These are phyloP conservation scores for Anoplophora glabripennis DNA, from an alignment of 1,140 invertebrate genomes.

Conservation along the genomic window DNA sequence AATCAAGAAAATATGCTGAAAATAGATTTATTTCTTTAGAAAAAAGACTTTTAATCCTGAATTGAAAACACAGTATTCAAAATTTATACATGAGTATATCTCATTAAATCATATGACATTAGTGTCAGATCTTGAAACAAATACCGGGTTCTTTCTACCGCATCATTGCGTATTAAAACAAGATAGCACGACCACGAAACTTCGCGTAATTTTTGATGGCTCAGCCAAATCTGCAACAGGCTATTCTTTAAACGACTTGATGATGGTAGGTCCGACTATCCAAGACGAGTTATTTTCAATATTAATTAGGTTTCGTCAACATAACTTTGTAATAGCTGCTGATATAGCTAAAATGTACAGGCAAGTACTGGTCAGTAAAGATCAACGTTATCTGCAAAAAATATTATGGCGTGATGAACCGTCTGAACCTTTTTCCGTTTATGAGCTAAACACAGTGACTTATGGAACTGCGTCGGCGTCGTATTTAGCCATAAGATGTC, in stretches of 20 bases:
- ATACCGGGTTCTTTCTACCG: slow-evolving; percentile 4
- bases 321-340: not conserved
- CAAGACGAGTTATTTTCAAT: slow-evolving; percentile 4
- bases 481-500: too few relatives aligned
- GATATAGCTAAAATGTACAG: slow-evolving; percentile 12
- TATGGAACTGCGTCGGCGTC: too few relatives aligned
- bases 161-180: slow-evolving; percentile 19
- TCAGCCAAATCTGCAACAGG: too few relatives aligned
- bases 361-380: not conserved
- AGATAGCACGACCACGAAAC: slow-evolving; percentile 8
- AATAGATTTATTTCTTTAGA: slow-evolving; percentile 21
- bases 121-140: not conserved
- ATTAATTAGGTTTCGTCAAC: not conserved
- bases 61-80: slow-evolving; percentile 12
- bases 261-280: too few relatives aligned
- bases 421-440: not conserved
- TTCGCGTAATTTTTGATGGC: too few relatives aligned
- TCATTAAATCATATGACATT: slow-evolving; percentile 19
- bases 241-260: too few relatives aligned
- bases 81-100: slow-evolving; percentile 27
- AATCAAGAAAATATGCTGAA: slow-evolving; percentile 17
- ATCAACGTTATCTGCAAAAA: not conserved
- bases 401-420: slow-evolving; percentile 7
- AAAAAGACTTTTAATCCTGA: slow-evolving; percentile 15
- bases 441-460: slow-evolving; percentile 14